phyloP scores from a whole-genome alignment of 1,140 invertebrate species.

The Brachystomella parvula region DNA sequence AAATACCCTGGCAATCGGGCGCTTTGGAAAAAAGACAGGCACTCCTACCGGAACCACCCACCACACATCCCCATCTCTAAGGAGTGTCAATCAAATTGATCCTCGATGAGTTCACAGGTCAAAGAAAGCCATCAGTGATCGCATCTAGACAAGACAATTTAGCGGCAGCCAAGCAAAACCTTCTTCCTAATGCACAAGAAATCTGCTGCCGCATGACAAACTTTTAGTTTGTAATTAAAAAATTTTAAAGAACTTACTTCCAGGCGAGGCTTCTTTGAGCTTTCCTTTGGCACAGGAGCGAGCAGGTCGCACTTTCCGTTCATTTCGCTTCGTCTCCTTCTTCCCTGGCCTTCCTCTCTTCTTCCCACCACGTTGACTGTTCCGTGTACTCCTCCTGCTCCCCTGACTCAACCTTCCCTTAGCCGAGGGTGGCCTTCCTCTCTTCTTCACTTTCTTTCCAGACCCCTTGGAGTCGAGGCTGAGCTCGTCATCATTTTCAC shows the following conservation, averaged over 20 bases:
- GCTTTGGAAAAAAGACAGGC: no score
- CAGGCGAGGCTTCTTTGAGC: conserved; percentile 32
- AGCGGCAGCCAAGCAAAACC: neutral
- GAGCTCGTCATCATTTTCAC: neutral
- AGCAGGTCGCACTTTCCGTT: conserved; percentile 27
- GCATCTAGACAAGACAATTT: no score
- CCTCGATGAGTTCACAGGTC: no score
- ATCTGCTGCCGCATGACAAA: neutral
- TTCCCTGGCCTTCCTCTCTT: conserved; percentile 10
- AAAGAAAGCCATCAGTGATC: no score
- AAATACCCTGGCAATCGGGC: no score
- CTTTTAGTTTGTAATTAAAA: no score
- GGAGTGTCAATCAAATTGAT: conserved; percentile 1
- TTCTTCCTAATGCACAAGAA: neutral
- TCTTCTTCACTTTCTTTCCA: conserved; percentile 13
- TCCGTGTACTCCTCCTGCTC: conserved; percentile 11
- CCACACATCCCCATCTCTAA: neutral
- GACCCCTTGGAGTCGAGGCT: neutral
- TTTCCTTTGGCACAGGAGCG: conserved; percentile 35
- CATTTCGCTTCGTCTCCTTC: conserved; percentile 10
- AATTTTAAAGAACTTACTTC: conserved; percentile 36
- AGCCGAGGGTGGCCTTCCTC: neutral
- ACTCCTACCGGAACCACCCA: neutral
- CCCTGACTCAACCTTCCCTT: conserved; percentile 11
- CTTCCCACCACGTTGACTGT: neutral